Evolutionary conservation across 2,797 vertebrate genomes (phyloP).

Genomic region (Phrynocephalus forsythii): DNA sequence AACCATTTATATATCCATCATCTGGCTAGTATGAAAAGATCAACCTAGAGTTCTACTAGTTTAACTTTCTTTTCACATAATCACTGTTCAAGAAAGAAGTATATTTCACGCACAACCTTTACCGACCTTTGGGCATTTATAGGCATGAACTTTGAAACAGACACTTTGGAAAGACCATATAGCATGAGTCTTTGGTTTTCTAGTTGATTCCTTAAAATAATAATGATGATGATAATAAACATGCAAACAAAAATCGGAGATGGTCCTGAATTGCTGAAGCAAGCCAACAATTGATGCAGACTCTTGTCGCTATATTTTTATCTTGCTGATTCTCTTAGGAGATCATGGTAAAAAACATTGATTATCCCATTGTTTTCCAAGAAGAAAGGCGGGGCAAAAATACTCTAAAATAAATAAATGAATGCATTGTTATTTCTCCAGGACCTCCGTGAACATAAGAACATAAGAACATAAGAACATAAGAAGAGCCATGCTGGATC

Average conservation of each 20-base stretch:
- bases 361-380: too few relatives aligned
- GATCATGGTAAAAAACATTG: too few relatives aligned
- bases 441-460: too few relatives aligned
- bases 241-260: background rate
- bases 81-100: background rate
- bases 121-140: slow-evolving; percentile 8
- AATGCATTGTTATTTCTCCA: too few relatives aligned
- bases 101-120: background rate
- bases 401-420: too few relatives aligned
- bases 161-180: background rate
- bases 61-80: background rate
- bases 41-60: background rate
- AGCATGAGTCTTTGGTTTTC: background rate
- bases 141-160: slow-evolving; percentile 11
- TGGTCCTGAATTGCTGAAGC: background rate
- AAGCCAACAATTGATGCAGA: background rate
- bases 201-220: background rate
- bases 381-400: too few relatives aligned
- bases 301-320: background rate
- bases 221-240: too few relatives aligned
- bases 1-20: background rate
- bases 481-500: too few relatives aligned
- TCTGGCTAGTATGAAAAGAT: background rate
- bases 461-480: too few relatives aligned
- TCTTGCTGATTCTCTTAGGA: background rate